phyloP scores from a whole-genome alignment of 2,113 vertebrate genomes.

The Ceyx cyanopectus region DNA sequence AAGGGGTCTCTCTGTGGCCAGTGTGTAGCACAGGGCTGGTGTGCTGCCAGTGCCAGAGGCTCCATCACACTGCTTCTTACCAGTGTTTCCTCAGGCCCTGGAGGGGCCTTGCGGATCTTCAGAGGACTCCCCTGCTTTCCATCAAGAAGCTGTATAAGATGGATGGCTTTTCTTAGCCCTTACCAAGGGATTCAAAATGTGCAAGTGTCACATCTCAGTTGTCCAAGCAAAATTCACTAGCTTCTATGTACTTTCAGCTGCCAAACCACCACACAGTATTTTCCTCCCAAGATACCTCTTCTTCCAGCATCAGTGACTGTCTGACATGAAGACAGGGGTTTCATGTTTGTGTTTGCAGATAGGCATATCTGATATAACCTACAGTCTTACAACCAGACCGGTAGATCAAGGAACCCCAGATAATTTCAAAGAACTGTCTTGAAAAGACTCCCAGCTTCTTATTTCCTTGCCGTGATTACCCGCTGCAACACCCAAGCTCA shows the following conservation, averaged over 20 bases:
- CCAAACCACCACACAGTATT: fast-evolving
- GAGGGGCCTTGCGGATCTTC: fast-evolving
- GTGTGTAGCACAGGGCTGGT: fast-evolving
- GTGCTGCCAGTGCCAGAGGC: fast-evolving
- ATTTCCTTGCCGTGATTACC: background rate
- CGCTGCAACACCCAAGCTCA: background rate
- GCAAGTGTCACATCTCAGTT: background rate
- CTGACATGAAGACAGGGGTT: fast-evolving
- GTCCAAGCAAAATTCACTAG: background rate
- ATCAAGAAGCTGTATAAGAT: background rate
- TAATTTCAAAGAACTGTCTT: background rate
- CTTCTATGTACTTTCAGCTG: background rate
- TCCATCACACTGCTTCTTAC: fast-evolving
- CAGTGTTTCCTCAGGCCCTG: background rate
- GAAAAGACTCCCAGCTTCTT: background rate
- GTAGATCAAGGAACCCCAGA: background rate
- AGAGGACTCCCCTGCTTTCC: background rate
- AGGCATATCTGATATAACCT: background rate
- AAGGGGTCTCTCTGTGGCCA: background rate
- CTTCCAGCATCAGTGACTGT: background rate
- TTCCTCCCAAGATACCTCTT: background rate
- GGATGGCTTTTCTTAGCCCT: background rate
- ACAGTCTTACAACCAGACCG: background rate
- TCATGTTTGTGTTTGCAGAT: background rate
- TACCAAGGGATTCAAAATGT: background rate